phyloP scores from a whole-genome alignment of 2,888 invertebrate species.

The Tanypteryx hageni region DNA sequence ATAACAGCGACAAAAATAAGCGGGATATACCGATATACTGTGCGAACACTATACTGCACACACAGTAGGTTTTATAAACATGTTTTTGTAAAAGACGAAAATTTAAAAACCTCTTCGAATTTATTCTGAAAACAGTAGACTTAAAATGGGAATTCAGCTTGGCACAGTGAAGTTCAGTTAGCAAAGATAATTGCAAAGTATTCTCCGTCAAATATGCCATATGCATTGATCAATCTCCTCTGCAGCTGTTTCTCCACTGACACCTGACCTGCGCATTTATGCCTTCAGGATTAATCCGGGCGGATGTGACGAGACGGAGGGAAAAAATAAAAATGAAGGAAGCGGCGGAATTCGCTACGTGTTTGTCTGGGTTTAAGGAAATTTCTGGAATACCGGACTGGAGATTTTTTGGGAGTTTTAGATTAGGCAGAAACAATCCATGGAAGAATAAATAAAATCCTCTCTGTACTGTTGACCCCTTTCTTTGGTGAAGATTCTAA shows the following conservation, averaged over 20 bases:
- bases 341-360: neutral
- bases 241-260: neutral
- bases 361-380: neutral
- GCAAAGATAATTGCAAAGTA: too few relatives aligned
- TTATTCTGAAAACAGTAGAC: too few relatives aligned
- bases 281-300: neutral
- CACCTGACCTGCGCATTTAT: neutral
- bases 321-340: neutral
- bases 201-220: too few relatives aligned
- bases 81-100: too few relatives aligned
- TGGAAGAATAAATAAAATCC: neutral
- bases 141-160: too few relatives aligned
- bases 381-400: neutral
- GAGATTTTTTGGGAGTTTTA: neutral
- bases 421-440: neutral
- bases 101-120: too few relatives aligned
- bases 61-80: too few relatives aligned
- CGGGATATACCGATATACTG: too few relatives aligned
- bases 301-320: neutral
- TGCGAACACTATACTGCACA: too few relatives aligned
- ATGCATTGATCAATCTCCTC: neutral
- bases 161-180: too few relatives aligned
- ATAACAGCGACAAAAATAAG: too few relatives aligned
- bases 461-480: neutral
- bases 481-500: neutral